Evolutionary conservation across 2,113 vertebrate genomes (phyloP).

Genomic region (Hypocryptadius cinnamomeus): DNA sequence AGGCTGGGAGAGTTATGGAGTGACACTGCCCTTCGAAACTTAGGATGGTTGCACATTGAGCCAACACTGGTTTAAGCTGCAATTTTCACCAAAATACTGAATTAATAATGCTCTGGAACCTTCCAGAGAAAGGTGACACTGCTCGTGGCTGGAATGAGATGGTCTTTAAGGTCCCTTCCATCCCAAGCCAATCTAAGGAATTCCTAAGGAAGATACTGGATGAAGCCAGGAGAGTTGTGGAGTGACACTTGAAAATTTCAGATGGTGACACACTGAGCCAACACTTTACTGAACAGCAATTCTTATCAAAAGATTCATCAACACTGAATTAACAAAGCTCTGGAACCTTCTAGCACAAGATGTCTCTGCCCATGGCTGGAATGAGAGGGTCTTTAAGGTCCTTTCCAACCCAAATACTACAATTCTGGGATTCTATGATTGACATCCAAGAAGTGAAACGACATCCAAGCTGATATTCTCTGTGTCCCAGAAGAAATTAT

Average conservation of each 20-base stretch:
- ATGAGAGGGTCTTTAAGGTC: neutral
- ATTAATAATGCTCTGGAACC: neutral
- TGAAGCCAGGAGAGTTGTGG: neutral
- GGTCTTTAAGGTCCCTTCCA: neutral
- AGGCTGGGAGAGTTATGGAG: neutral
- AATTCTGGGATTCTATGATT: fast-evolving
- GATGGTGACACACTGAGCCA: neutral
- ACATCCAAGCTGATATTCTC: neutral
- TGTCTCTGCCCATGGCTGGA: neutral
- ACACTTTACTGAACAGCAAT: neutral
- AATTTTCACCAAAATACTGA: neutral
- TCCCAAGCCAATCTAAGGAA: neutral
- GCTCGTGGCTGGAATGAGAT: fast-evolving
- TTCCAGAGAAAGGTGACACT: neutral
- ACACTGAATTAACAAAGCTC: neutral
- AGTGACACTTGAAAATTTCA: neutral
- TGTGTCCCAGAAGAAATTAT: neutral
- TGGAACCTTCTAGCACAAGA: neutral
- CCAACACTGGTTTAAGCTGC: neutral
- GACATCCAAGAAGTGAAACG: neutral
- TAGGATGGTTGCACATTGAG: fast-evolving
- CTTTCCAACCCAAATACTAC: neutral
- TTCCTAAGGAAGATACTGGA: neutral
- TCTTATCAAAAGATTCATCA: neutral
- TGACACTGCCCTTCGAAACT: neutral